These are phyloP conservation scores for Antechinus stuartii DNA, from an alignment of 2,113 vertebrate species.

Conservation along the genomic window DNA sequence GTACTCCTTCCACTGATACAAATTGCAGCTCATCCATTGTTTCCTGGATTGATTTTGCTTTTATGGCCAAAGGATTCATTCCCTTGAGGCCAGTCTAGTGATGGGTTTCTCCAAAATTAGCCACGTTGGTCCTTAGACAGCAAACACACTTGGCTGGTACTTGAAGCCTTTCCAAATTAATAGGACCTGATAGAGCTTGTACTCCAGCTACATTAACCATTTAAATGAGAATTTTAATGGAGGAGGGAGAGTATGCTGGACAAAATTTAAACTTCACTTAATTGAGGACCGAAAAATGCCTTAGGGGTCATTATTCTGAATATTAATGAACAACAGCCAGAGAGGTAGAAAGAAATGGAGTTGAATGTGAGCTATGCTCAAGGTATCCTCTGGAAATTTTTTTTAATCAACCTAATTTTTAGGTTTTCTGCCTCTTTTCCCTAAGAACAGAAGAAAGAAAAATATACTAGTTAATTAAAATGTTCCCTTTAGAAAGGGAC, in stretches of 20 bases:
- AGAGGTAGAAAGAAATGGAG: background rate
- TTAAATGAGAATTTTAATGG: slow-evolving; percentile 1
- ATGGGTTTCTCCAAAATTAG: background rate
- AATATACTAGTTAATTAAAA: background rate
- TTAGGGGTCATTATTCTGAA: background rate
- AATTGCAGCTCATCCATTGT: background rate
- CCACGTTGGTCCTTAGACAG: background rate
- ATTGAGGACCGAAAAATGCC: background rate
- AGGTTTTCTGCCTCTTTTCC: background rate
- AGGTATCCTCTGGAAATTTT: background rate
- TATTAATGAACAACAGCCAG: background rate
- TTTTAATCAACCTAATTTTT: background rate
- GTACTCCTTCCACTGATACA: background rate
- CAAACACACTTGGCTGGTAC: background rate
- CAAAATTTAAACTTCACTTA: background rate
- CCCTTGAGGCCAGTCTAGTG: background rate
- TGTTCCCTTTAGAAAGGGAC: background rate
- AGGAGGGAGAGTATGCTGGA: background rate
- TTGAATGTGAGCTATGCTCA: background rate
- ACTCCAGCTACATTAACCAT: background rate
- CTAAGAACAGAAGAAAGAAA: background rate
- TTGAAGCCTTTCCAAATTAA: background rate
- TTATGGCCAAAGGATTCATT: background rate
- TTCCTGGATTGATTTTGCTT: background rate
- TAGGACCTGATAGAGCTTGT: background rate